Conservation (phyloP, 2,888 invertebrate genomes). For the Tachina lurida region DNA sequence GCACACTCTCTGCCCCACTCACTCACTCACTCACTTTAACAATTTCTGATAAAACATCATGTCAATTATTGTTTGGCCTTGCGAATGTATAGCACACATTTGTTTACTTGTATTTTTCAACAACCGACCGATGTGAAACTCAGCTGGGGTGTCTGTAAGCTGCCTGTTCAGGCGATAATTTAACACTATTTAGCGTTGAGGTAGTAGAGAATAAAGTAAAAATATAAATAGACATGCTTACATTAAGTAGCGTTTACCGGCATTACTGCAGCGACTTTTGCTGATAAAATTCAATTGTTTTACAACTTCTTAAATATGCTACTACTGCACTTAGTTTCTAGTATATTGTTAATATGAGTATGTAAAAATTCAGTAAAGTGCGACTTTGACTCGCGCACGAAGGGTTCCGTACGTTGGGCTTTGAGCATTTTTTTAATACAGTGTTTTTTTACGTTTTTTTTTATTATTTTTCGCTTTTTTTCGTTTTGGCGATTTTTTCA, state of each 20-base stretch:
- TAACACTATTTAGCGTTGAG: conserved; percentile 44
- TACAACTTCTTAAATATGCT: conserved; percentile 64
- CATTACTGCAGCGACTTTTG: conserved; percentile 55
- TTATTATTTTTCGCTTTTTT: too few species aligned
- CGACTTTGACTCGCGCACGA: too few species aligned
- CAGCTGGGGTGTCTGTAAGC: conserved; percentile 38
- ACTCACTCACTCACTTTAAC: background rate
- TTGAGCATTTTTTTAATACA: too few species aligned
- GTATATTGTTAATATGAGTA: conserved; percentile 63
- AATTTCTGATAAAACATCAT: conserved; percentile 8
- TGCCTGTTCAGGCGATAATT: conserved; percentile 44
- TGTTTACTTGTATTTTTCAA: background rate
- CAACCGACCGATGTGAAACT: background rate
- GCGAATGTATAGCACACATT: background rate
- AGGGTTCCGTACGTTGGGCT: too few species aligned
- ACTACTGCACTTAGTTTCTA: conserved; percentile 44
- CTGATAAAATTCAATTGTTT: conserved; percentile 68
- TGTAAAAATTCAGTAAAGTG: too few species aligned
- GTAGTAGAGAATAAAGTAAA: background rate
- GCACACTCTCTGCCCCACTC: background rate
- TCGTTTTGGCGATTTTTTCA: too few species aligned
- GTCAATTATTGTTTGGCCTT: conserved; percentile 36
- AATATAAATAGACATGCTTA: conserved; percentile 48
- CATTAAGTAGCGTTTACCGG: conserved; percentile 50
- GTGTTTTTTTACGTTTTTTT: too few species aligned